Evolutionary conservation across 1,140 invertebrate species (phyloP).

Genomic region (Sycophaga agraensis): DNA sequence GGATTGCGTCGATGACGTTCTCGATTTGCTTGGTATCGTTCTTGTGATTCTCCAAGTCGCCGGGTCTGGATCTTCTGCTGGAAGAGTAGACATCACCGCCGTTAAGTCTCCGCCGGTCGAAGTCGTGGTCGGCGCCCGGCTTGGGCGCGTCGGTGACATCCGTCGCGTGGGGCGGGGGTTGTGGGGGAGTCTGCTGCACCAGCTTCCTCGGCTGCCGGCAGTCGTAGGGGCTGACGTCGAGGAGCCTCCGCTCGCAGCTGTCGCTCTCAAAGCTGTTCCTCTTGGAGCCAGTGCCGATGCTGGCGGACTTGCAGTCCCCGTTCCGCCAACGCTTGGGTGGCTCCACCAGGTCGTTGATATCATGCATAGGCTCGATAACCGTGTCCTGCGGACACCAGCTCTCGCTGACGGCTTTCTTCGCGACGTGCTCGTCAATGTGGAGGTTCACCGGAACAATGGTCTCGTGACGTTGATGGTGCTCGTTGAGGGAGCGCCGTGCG

Average conservation of each 20-base stretch:
- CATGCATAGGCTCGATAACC: slow-evolving; percentile 52
- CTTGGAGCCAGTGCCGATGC: slow-evolving; percentile 10
- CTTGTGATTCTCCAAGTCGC: slow-evolving; percentile 47
- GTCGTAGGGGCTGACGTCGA: slow-evolving; percentile 26
- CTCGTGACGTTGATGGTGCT: slow-evolving; percentile 33
- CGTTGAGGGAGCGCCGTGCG: slow-evolving; percentile 20
- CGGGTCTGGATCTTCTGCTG: slow-evolving; percentile 41
- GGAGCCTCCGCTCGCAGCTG: slow-evolving; percentile 28
- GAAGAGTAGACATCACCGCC: slow-evolving; percentile 46
- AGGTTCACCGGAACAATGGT: slow-evolving; percentile 53
- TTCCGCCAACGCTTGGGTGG: background rate
- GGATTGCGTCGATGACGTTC: slow-evolving; percentile 55
- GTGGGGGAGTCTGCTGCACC: background rate
- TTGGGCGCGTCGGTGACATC: background rate
- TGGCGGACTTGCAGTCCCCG: background rate
- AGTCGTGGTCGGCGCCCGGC: slow-evolving; percentile 26
- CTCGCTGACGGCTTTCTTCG: slow-evolving; percentile 55
- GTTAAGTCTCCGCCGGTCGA: slow-evolving; percentile 43
- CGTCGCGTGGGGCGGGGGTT: background rate
- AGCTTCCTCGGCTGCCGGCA: slow-evolving; percentile 1
- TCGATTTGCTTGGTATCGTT: slow-evolving; percentile 57
- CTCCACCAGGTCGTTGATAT: slow-evolving; percentile 33
- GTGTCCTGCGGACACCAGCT: too few species aligned
- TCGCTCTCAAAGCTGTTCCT: slow-evolving; percentile 49
- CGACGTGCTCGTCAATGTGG: slow-evolving; percentile 41